phyloP scores from a whole-genome alignment of 2,113 vertebrate genomes.

The Corydoras sp. region DNA sequence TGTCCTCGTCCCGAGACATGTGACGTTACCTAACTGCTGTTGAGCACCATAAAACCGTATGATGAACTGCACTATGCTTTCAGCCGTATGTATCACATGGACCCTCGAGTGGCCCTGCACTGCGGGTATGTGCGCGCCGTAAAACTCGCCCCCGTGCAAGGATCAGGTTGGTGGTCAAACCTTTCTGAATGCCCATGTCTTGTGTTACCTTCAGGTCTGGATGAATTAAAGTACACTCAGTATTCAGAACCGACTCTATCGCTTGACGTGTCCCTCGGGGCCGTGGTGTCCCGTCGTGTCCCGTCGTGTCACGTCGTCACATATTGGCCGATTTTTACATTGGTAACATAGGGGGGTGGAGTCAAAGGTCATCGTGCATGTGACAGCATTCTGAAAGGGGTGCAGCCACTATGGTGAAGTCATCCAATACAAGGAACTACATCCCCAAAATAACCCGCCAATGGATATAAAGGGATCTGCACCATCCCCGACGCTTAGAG shows the following conservation, averaged over 20 bases:
- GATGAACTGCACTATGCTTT: slow-evolving; percentile 9
- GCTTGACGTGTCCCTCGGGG: too few relatives aligned
- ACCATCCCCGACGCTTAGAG: slow-evolving; percentile 34
- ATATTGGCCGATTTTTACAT: slow-evolving; percentile 39
- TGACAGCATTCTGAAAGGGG: slow-evolving; percentile 49
- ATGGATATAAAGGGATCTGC: slow-evolving; percentile 61
- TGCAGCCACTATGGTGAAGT: slow-evolving; percentile 51
- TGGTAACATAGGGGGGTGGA: slow-evolving; percentile 9
- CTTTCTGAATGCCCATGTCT: slow-evolving; percentile 1
- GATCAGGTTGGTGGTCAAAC: too few relatives aligned
- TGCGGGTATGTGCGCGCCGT: background rate
- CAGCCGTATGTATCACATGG: slow-evolving; percentile 1
- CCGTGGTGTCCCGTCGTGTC: background rate
- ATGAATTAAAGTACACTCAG: too few relatives aligned
- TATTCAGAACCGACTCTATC: too few relatives aligned
- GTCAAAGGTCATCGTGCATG: slow-evolving; percentile 44
- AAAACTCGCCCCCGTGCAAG: background rate
- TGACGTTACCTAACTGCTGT: slow-evolving; percentile 11
- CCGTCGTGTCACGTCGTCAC: background rate
- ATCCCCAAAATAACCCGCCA: slow-evolving; percentile 63
- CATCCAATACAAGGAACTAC: slow-evolving; percentile 54
- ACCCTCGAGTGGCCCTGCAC: background rate
- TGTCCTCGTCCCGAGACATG: slow-evolving; percentile 8
- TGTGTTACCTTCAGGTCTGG: background rate
- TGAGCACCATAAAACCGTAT: background rate